Evolutionary conservation across 1,140 invertebrate species (phyloP), one percentile per base, ranked within the genome.

Genomic region (Agrypnia vestita): DNA sequence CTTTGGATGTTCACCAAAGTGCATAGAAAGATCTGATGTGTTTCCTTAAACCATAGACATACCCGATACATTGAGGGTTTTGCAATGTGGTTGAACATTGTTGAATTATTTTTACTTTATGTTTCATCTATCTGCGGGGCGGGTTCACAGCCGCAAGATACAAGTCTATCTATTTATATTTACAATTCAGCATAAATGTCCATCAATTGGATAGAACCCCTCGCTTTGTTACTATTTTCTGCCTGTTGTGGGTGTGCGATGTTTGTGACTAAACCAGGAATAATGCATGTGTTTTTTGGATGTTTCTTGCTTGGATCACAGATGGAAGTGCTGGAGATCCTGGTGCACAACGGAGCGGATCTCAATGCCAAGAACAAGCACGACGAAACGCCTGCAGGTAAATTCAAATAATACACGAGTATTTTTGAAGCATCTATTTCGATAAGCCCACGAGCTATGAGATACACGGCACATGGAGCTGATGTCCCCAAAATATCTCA

Each of bases 371-470:
- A 96, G 86, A 99, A 98, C 84, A 97, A 96, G 87, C 96, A 97
- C 86, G 97, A 98, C 75, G 98, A 99, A 91, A 99, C 97, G 64
- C 97, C 97, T 15, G 96, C 97, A 88, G 97, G 97, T 98, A 92
- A 90, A 64, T 53, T 35, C 13, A 15, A 51, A 51, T 51, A 51
- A 51, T 51, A 13, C 49, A 51, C 11, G 25, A 1, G 25, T 35
- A 35, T 35, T 35, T 35, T 35, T 35, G 25, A 35, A 35, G 25
- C 6, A 35, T 35, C 25, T 35, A 35, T 35, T 35, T 6, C 25
- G 25, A 35, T 35, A 35, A 35, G 25, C 25, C 25, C 6, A 35
- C 25, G 25, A 35, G n/a, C n/a, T n/a, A n/a, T n/a, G n/a, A n/a
- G 25, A 6, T 35, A n/a, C n/a, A n/a, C n/a, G 25, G 1, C 25